Base-by-base conservation (phyloP, 2,888 invertebrate genomes). In the Argyresthia albistria region DNA sequence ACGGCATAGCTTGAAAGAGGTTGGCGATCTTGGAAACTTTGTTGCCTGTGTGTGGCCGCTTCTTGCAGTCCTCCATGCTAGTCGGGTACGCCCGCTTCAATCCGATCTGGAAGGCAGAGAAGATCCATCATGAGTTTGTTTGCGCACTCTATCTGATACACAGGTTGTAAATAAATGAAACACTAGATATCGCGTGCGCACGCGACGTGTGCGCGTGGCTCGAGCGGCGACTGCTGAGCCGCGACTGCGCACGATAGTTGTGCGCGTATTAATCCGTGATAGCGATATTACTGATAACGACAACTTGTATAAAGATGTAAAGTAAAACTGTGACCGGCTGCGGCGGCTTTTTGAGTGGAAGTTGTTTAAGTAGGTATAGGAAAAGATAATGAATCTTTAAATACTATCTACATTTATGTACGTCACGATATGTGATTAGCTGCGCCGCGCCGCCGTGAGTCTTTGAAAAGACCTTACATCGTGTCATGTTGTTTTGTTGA, bases 21-120 rank as follows among this genome's bases (percentile, higher is more conserved):
- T 95, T 95, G 56, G 96, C 96, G 62, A 96, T 96, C 88, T 96
- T 95, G 59, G 95, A 95, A 69, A 96, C 96, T 89, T 96, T 96
- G 65, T 93, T 91, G 79, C 95, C 94, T 62, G 77, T 67, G 73
- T 90, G 89, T 63, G 88, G 71, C 64, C 89, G 83, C 67, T 89
- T 90, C 76, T 89, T 90, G 63, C 92, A 89, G 74, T 92, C 92
- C 83, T 92, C 90, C 90, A 92, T 89, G 69, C 89, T 90, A 88
- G 87, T 69, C 81, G 74, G 79, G 70, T 77, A 74, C 64, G 75
- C 80, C 87, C 81, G 82, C 69, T 82, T 87, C 74, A 88, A 78
- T 73, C 76, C 77, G 69, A 86, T 73, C 88, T 88, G 87, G 57
- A 88, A 86, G 48, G 61, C 70, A 65, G 56, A 70, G 35, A 74